Percentiles rank a stretch among this genome's conserved stretches.
Conservation (phyloP, 2,888 invertebrate species). For the Amblyjoppa fuscipennis region DNA sequence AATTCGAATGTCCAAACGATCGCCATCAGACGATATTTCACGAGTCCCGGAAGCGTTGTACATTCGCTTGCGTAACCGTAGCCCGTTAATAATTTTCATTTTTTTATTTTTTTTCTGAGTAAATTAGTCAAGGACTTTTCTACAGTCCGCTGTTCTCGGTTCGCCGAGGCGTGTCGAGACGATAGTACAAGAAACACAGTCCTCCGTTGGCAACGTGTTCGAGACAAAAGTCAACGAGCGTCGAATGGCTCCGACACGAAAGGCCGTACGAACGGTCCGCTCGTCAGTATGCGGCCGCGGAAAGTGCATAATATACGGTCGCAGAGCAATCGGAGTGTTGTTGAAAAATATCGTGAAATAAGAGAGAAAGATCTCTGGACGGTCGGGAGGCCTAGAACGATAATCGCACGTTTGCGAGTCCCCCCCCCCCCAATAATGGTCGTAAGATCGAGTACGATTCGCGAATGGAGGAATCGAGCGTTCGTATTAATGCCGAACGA, state of each 20-base stretch:
- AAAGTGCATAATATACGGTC: constrained; percentile 36
- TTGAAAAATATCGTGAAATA: constrained; percentile 56
- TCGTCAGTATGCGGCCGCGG: constrained; percentile 4
- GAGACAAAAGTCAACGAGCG: constrained; percentile 2
- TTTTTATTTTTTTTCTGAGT: background rate
- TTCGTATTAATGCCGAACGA: constrained; percentile 53
- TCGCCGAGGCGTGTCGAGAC: constrained; percentile 40
- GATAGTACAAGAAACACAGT: constrained; percentile 40
- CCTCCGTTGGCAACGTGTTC: constrained; percentile 2
- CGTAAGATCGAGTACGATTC: constrained; percentile 66
- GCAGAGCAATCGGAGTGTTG: constrained; percentile 28
- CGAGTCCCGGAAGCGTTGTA: background rate
- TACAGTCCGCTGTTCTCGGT: constrained; percentile 7
- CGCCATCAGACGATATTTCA: background rate
- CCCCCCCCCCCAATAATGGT: constrained; percentile 54
- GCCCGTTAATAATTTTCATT: constrained; percentile 17
- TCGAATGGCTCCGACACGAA: background rate
- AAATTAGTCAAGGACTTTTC: constrained; percentile 14
- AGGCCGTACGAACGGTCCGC: background rate
- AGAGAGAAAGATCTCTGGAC: constrained; percentile 49
- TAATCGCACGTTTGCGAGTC: constrained; percentile 65
- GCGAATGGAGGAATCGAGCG: constrained; percentile 59
- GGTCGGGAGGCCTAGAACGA: constrained; percentile 9
- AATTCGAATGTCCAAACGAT: constrained; percentile 1
- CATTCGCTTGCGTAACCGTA: constrained; percentile 17